These are phyloP conservation scores for Enteromius fasciolatus DNA, from an alignment of 2,797 vertebrate species.

Conservation along the genomic window DNA sequence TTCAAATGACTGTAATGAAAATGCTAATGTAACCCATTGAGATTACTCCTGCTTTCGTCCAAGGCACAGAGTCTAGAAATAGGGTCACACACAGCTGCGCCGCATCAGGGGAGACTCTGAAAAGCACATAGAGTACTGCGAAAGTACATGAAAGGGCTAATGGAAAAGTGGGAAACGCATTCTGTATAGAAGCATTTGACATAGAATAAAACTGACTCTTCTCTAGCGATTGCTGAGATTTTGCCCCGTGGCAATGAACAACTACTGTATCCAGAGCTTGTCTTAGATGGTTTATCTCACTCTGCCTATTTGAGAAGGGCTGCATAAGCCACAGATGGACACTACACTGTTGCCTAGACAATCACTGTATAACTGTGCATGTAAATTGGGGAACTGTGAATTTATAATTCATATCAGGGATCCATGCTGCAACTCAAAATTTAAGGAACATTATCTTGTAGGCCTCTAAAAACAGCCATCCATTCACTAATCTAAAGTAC, in stretches of 20 bases:
- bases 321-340: constrained; percentile 5
- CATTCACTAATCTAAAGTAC: not conserved
- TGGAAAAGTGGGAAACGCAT: constrained; percentile 37
- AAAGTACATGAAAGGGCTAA: constrained; percentile 38
- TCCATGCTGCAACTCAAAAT: not conserved
- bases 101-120: constrained; percentile 52
- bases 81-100: constrained; percentile 51
- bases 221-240: constrained; percentile 51
- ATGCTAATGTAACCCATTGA: constrained; percentile 54
- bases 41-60: constrained; percentile 41
- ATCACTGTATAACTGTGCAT: not conserved
- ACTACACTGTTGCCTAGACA: not conserved
- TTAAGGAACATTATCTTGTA: not conserved
- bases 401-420: constrained; percentile 10
- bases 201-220: constrained; percentile 44
- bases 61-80: constrained; percentile 52
- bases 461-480: not conserved
- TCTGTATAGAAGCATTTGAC: constrained; percentile 45
- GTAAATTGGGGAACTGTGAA: not conserved
- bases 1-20: constrained; percentile 54
- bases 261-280: constrained; percentile 40
- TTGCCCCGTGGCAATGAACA: constrained; percentile 43
- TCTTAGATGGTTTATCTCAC: constrained; percentile 42
- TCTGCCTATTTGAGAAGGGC: constrained; percentile 27
- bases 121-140: constrained; percentile 51